These are phyloP conservation scores for Siderastrea radians DNA, from an alignment of 92 coral and sea anemone genomes.

Conservation along the genomic window DNA sequence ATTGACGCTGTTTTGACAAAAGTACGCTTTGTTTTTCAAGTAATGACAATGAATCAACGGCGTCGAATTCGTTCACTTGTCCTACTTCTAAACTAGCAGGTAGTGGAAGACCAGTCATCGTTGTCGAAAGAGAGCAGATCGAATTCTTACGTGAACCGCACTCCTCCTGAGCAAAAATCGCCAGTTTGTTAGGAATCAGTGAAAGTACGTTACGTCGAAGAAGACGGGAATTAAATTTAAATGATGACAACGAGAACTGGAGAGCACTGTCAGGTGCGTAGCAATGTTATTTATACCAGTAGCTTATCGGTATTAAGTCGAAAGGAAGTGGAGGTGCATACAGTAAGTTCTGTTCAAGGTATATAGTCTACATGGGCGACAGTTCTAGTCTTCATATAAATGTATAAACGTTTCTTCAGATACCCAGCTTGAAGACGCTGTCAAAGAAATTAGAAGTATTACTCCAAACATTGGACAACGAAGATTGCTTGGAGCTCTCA, in stretches of 20 bases:
- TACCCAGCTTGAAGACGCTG: slow-evolving; percentile 26
- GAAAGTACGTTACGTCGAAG: slow-evolving; percentile 55
- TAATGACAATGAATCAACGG: slow-evolving; percentile 13
- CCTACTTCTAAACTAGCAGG: slow-evolving; percentile 27
- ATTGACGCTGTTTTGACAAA: too few species aligned
- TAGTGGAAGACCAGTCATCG: slow-evolving; percentile 41
- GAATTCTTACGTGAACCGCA: slow-evolving; percentile 60
- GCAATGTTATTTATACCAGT: slow-evolving; percentile 18
- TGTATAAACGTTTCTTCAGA: slow-evolving; percentile 23
- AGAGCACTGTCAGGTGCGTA: slow-evolving; percentile 31
- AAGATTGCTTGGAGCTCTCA: slow-evolving; percentile 57
- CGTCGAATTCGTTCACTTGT: slow-evolving; percentile 3
- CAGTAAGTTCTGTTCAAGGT: background rate
- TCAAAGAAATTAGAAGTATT: slow-evolving; percentile 37
- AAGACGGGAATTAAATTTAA: slow-evolving; percentile 32
- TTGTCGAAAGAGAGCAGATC: slow-evolving; percentile 64
- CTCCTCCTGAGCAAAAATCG: slow-evolving; percentile 55
- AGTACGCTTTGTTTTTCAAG: background rate
- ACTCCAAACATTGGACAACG: slow-evolving; percentile 56
- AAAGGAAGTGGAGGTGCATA: background rate
- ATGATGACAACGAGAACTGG: slow-evolving; percentile 41
- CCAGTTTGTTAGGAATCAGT: slow-evolving; percentile 58
- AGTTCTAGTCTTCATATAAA: slow-evolving; percentile 5
- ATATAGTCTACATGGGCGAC: background rate
- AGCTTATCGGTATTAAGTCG: background rate